Conservation (phyloP, 2,888 invertebrate species). For the Horisme vitalbata region DNA sequence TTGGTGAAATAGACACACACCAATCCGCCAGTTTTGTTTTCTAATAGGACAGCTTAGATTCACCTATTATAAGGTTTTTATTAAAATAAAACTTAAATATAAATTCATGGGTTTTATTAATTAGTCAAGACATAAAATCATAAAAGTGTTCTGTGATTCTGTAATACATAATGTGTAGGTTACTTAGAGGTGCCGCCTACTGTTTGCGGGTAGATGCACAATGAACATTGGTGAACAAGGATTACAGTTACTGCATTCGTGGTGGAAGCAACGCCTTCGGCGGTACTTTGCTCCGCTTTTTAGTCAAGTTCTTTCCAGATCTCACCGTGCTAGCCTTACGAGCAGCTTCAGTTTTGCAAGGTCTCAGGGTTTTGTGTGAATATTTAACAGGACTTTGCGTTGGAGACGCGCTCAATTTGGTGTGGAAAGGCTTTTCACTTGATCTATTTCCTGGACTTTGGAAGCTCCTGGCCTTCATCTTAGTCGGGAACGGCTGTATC, state of each 20-base stretch:
- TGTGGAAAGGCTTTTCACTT: constrained; percentile 2
- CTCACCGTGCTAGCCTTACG: constrained; percentile 44
- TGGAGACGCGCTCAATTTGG: constrained; percentile 18
- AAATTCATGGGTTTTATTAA: too few species aligned
- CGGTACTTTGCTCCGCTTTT: constrained; percentile 34
- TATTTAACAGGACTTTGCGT: constrained; percentile 28
- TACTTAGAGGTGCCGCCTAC: too few species aligned
- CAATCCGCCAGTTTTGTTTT: too few species aligned
- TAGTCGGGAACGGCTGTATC: constrained; percentile 37
- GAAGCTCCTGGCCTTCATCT: constrained; percentile 44
- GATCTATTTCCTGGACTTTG: constrained; percentile 34
- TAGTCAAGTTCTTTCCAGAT: constrained; percentile 39
- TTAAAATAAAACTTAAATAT: too few species aligned
- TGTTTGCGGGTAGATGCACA: too few species aligned
- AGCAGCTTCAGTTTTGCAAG: constrained; percentile 45
- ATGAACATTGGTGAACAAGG: not conserved
- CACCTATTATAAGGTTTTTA: too few species aligned
- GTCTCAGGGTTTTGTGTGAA: constrained; percentile 27
- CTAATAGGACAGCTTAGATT: too few species aligned
- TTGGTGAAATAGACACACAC: too few species aligned
- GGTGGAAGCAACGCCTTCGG: not conserved
- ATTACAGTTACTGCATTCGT: not conserved
- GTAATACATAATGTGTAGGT: too few species aligned
- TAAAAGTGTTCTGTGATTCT: too few species aligned
- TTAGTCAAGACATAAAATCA: too few species aligned